Percentiles rank a stretch among this genome's conserved stretches.
Conservation (phyloP, 2,113 vertebrate species). For the rat (Rattus norvegicus) region GRCr8 NC_086032.1:99381001-99381500, state of each 20-base stretch:
- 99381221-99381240: not conserved
- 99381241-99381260: not conserved
- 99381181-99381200: not conserved
- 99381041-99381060: not conserved
- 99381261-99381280: conserved; percentile 25
- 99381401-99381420: not conserved
- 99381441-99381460: not conserved
- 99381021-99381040: not conserved
- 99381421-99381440: not conserved
- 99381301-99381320: not conserved
- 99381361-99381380: conserved; percentile 36
- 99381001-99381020: conserved; percentile 11
- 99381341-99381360: conserved; percentile 15
- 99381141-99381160: conserved; percentile 13
- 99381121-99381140: not conserved
- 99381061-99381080: not conserved
- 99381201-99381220: not conserved
- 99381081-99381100: conserved; percentile 9
- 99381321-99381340: not conserved
- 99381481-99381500: not conserved
- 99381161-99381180: conserved; percentile 31
- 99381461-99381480: not conserved
- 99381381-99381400: conserved; percentile 15
- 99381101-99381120: conserved; percentile 14
- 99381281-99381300: not conserved